A percentile compares a stretch with the other conserved stretches of the same genome.
Evolutionary conservation across 1,140 invertebrate genomes (phyloP).

Genomic region (Tetramorium alpestre): DNA sequence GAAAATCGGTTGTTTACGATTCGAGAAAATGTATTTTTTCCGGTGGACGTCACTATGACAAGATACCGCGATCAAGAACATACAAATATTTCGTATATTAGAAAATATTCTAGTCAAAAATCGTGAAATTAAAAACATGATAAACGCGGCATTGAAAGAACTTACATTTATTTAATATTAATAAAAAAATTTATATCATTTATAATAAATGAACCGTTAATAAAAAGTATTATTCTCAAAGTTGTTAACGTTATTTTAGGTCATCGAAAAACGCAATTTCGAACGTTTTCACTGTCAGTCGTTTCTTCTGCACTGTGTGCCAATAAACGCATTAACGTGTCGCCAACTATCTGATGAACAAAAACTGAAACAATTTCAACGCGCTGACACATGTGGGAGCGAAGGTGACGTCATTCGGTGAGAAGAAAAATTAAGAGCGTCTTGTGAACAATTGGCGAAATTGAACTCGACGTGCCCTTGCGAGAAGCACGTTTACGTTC

Average conservation of each 20-base stretch:
- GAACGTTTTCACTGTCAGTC: not conserved
- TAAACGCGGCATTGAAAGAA: not conserved
- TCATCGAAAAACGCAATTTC: not conserved
- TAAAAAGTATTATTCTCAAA: not conserved
- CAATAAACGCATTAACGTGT: constrained; percentile 6
- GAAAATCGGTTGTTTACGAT: constrained; percentile 48
- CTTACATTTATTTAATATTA: not conserved
- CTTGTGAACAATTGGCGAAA: constrained; percentile 21
- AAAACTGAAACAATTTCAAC: constrained; percentile 23
- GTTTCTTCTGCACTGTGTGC: not conserved
- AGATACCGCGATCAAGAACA: not conserved
- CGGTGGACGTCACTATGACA: not conserved
- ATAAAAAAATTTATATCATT: not conserved
- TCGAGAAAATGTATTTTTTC: constrained; percentile 3
- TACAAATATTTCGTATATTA: not conserved
- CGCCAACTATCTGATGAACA: not conserved
- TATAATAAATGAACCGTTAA: not conserved
- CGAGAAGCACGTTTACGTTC: not conserved
- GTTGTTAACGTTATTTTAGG: not conserved
- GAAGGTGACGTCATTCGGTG: not conserved
- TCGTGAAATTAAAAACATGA: not conserved
- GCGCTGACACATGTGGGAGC: not conserved
- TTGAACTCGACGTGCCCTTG: not conserved
- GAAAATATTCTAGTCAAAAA: not conserved
- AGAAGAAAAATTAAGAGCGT: constrained; percentile 24